These are phyloP conservation scores for Cryptosula pallasiana DNA, from an alignment of 2,888 invertebrate genomes.

Conservation along the genomic window DNA sequence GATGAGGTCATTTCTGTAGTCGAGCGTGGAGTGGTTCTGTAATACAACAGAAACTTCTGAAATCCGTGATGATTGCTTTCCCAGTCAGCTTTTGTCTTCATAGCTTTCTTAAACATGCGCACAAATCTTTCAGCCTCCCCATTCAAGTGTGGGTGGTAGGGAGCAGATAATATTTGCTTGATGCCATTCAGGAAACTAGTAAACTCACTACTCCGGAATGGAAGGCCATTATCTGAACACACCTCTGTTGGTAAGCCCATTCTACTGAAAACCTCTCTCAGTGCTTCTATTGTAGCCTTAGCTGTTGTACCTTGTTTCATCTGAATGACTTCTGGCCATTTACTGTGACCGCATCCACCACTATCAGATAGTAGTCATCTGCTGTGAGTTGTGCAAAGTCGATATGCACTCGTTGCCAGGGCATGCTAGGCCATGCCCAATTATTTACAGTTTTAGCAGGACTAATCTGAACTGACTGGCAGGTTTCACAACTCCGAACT, in stretches of 20 bases:
- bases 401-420: neutral
- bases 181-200: neutral
- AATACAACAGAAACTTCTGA: too few relatives aligned
- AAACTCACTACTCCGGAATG: neutral
- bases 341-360: neutral
- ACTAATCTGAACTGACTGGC: too few relatives aligned
- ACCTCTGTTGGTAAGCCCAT: neutral
- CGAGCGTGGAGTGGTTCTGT: too few relatives aligned
- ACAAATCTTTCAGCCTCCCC: constrained; percentile 21
- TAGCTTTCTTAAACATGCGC: neutral
- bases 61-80: too few relatives aligned
- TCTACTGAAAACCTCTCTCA: neutral
- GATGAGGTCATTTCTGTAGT: too few relatives aligned
- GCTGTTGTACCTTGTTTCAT: neutral
- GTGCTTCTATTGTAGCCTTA: neutral
- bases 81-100: neutral
- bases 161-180: neutral
- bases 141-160: neutral
- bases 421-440: neutral
- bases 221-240: neutral
- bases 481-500: too few relatives aligned
- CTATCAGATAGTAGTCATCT: neutral
- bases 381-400: neutral
- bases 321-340: constrained; percentile 12
- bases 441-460: too few relatives aligned